Evolutionary conservation across 2,888 invertebrate species (phyloP), one percentile per base, ranked within the genome.

Genomic region (Alentia gelatinosa): DNA sequence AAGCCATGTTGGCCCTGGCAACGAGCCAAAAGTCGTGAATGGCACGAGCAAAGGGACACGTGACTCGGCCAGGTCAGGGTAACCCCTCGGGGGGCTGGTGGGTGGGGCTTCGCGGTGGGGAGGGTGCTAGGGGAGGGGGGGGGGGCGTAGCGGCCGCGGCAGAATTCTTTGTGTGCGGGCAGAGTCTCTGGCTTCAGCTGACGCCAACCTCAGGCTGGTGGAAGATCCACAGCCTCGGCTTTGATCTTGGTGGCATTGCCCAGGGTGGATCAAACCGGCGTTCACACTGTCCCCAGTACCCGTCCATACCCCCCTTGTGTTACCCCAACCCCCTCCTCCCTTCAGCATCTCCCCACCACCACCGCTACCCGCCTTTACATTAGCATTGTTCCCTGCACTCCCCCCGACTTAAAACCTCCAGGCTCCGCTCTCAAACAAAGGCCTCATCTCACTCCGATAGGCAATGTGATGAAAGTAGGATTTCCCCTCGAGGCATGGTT

Each of bases 21-120:
- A 79, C 79, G 79, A 79, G 79, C 79, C 79, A 79, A 79, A 79
- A 79, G 79, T 79, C 79, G 79, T 37, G 79, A 79, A 79, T 79
- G 79, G 79, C 35, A 79, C 79, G 79, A 79, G 79, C 79, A 79
- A 19, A 39, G 79, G 79, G 79, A 79, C 79, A 79, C 39, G 79
- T 79, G 79, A 79, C 79, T 35, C 37, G 35, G 79, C 12, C 79
- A 79, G 79, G 79, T 79, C 79, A 79, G 37, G 68, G 68, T 26
- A 26, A 26, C 68, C 68, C 68, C 68, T 68, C 68, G 30, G 68
- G 79, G 79, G 79, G 79, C 26, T 26, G 74, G 74, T 12, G 26
- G 79, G 79, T 37, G 79, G 79, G 35, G 79, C 23, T 79, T 35
- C 7, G 39, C 4, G 79, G 39, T 19, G 15, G 79, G 79, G 74